phyloP scores from a whole-genome alignment of 2,797 vertebrate species.

The Sebastes diaconus region DNA sequence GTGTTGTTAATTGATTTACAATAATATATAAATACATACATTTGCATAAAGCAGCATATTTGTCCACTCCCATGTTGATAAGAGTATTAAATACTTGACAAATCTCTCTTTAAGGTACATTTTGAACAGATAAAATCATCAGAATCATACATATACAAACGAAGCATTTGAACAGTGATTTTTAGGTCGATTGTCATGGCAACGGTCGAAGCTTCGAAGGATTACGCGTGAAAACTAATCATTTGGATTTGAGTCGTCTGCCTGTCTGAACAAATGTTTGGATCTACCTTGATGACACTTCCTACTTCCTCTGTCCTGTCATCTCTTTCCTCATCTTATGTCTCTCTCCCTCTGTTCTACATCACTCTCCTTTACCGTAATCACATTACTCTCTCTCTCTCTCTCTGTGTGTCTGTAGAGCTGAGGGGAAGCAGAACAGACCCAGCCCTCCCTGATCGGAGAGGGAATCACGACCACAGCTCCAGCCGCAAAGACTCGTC shows the following conservation, averaged over 20 bases:
- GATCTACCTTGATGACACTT: slow-evolving; percentile 7
- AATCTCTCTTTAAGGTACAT: too few species aligned
- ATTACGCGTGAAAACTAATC: not conserved
- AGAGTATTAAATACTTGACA: too few species aligned
- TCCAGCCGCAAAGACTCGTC: not conserved
- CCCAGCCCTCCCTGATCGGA: slow-evolving; percentile 25
- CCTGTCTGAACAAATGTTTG: not conserved
- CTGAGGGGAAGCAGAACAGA: slow-evolving; percentile 57
- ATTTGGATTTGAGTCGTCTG: not conserved
- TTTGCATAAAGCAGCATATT: too few species aligned
- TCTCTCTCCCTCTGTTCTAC: slow-evolving; percentile 33
- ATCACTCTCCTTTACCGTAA: slow-evolving; percentile 39
- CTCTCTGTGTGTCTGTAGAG: slow-evolving; percentile 46
- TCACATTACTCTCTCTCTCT: slow-evolving; percentile 44
- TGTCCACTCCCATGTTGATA: too few species aligned
- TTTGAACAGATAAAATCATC: too few species aligned
- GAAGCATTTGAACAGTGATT: too few species aligned
- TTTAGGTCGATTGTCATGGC: too few species aligned
- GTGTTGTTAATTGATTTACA: too few species aligned
- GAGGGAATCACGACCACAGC: slow-evolving; percentile 33
- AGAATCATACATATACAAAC: too few species aligned
- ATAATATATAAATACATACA: too few species aligned
- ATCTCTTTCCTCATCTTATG: slow-evolving; percentile 25
- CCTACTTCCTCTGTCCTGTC: slow-evolving; percentile 5
- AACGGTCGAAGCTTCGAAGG: too few species aligned